phyloP scores from a whole-genome alignment of 2,797 vertebrate species.

The Rhabdomys pumilio region DNA sequence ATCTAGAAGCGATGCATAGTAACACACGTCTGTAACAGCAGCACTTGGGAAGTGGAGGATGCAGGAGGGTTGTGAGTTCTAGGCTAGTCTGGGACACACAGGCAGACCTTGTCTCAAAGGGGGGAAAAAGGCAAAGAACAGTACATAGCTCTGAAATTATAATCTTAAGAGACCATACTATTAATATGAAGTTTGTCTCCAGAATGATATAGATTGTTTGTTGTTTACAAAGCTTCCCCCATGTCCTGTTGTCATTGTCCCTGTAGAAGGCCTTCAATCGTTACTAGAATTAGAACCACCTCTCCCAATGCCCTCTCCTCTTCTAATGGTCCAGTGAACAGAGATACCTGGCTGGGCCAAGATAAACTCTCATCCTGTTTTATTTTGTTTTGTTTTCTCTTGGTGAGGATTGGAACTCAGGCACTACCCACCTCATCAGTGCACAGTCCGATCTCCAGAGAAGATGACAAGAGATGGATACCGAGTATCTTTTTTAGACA shows the following conservation, averaged over 20 bases:
- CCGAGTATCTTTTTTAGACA: constrained; percentile 86
- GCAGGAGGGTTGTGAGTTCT: neutral
- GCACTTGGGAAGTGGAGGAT: neutral
- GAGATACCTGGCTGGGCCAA: constrained; percentile 11
- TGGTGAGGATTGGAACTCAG: constrained; percentile 83
- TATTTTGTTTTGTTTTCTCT: constrained; percentile 25
- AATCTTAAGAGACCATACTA: constrained; percentile 16
- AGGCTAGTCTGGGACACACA: neutral
- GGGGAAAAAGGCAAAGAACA: neutral
- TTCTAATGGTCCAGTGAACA: constrained; percentile 31
- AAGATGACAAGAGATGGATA: constrained; percentile 84
- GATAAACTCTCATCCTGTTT: constrained; percentile 76
- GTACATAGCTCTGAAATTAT: neutral
- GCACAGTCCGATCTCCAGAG: constrained; percentile 84
- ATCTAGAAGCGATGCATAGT: neutral
- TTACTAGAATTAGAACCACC: constrained; percentile 48
- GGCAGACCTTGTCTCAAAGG: neutral
- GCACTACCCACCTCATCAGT: constrained; percentile 80
- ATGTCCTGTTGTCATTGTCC: constrained; percentile 36
- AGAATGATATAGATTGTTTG: constrained; percentile 64
- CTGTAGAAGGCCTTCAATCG: neutral
- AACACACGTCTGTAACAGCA: neutral
- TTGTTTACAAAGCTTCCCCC: constrained; percentile 25
- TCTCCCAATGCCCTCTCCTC: constrained; percentile 50
- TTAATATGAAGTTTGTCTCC: constrained; percentile 52